Conservation (phyloP, 2,797 vertebrate species). For the Scomberomorus guttatus region DNA sequence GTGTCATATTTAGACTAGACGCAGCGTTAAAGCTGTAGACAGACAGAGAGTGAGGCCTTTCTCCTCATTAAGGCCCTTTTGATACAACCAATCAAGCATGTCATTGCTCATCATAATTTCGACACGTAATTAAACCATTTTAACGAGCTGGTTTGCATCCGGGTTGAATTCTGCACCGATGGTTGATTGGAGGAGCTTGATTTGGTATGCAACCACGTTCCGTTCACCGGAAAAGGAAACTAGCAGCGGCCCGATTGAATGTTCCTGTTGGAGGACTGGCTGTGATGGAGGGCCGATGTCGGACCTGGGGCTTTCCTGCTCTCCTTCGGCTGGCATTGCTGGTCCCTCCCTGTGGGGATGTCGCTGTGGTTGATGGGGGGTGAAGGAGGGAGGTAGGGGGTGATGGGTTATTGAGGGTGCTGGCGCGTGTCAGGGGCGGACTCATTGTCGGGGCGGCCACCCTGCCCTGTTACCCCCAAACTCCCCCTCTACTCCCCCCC, state of each 20-base stretch:
- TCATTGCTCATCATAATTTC: constrained; percentile 82
- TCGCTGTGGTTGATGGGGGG: constrained; percentile 51
- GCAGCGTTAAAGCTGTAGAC: constrained; percentile 39
- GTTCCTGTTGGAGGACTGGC: constrained; percentile 33
- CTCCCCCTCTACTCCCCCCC: constrained; percentile 25
- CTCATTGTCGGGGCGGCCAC: constrained; percentile 70
- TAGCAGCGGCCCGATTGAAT: constrained; percentile 44
- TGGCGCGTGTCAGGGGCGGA: constrained; percentile 75
- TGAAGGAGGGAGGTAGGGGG: constrained; percentile 1
- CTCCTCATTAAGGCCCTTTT: constrained; percentile 74
- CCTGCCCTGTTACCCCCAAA: constrained; percentile 67
- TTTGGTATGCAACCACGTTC: not conserved
- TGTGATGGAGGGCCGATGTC: constrained; percentile 20
- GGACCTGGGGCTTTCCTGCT: constrained; percentile 51
- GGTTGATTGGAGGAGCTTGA: constrained; percentile 29
- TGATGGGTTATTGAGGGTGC: constrained; percentile 57
- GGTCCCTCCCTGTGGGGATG: constrained; percentile 55
- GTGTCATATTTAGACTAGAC: constrained; percentile 47
- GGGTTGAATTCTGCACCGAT: constrained; percentile 36
- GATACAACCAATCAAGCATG: constrained; percentile 80
- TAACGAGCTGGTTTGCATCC: constrained; percentile 64
- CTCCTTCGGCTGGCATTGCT: constrained; percentile 54
- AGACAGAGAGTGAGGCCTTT: constrained; percentile 48
- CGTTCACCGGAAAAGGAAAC: constrained; percentile 1
- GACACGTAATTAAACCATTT: constrained; percentile 75